These are phyloP conservation scores for Etheostoma nigrum DNA, from an alignment of 2,797 vertebrate genomes.

Conservation along the genomic window DNA sequence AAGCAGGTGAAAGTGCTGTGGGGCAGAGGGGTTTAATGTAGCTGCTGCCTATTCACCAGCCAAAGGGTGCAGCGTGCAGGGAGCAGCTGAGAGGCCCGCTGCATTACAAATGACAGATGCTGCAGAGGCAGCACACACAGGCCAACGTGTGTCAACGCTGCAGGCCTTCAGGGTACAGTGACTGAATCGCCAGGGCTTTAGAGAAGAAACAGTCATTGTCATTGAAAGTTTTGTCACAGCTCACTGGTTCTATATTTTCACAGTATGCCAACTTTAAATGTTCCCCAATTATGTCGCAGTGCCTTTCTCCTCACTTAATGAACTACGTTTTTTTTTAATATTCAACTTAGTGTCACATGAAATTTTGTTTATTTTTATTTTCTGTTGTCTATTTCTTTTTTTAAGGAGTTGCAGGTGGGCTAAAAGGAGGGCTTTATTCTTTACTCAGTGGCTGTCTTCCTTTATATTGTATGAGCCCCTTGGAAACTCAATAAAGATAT, in stretches of 20 bases:
- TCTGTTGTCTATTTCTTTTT: too few species aligned
- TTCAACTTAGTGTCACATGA: not conserved
- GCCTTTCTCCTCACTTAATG: not conserved
- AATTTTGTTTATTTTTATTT: too few species aligned
- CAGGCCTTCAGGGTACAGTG: conserved; percentile 6
- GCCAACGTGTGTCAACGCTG: conserved; percentile 44
- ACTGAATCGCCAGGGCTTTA: conserved; percentile 2
- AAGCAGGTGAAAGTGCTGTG: conserved; percentile 73
- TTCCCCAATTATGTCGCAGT: not conserved
- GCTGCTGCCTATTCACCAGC: conserved; percentile 47
- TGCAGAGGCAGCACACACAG: conserved; percentile 13
- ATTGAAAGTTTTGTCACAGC: conserved; percentile 22
- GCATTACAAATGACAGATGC: conserved; percentile 45
- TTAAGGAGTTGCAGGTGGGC: too few species aligned
- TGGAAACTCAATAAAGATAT: too few species aligned
- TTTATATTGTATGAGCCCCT: too few species aligned
- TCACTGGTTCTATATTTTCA: not conserved
- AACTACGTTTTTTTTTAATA: not conserved
- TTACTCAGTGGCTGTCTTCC: too few species aligned
- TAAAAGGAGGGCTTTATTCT: too few species aligned
- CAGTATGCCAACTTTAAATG: not conserved
- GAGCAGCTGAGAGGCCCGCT: conserved; percentile 40
- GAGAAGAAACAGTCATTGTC: conserved; percentile 16
- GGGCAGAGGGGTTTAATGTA: conserved; percentile 56
- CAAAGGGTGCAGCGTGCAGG: conserved; percentile 10